A percentile compares a stretch with the other conserved stretches of the same genome.
Evolutionary conservation across 2,888 invertebrate species (phyloP).

Genomic region (Arge pagana): DNA sequence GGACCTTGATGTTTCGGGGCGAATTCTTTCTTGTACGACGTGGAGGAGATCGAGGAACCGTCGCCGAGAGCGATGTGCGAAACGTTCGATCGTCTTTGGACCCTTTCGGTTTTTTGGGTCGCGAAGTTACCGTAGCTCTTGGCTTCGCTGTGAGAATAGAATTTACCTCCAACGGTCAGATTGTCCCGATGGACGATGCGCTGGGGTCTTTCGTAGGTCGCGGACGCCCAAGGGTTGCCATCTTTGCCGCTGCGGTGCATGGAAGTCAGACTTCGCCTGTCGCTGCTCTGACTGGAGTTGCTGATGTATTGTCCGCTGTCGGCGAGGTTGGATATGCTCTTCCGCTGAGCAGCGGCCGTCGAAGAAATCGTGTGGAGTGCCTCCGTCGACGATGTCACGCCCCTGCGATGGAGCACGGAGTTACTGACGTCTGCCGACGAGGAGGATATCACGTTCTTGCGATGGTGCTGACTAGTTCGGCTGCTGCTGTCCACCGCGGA

Average conservation of each 20-base stretch:
- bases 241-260: conserved; percentile 74
- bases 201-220: conserved; percentile 66
- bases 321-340: conserved; percentile 78
- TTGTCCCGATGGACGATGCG: conserved; percentile 69
- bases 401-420: conserved; percentile 78
- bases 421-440: conserved; percentile 77
- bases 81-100: conserved; percentile 69
- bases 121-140: conserved; percentile 73
- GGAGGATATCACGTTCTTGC: conserved; percentile 72
- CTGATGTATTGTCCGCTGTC: conserved; percentile 73
- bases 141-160: conserved; percentile 75
- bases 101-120: conserved; percentile 64
- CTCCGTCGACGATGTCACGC: conserved; percentile 70
- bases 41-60: conserved; percentile 64
- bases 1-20: conserved; percentile 72
- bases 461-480: conserved; percentile 63
- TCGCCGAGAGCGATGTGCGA: conserved; percentile 81
- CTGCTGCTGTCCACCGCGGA: conserved; percentile 33
- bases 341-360: conserved; percentile 78
- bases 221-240: conserved; percentile 62
- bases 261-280: conserved; percentile 78
- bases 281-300: conserved; percentile 69
- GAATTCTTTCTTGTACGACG: conserved; percentile 77
- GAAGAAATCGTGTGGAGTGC: conserved; percentile 72
- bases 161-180: conserved; percentile 72